phyloP scores from a whole-genome alignment of 2,113 vertebrate species.

The Pongo abelii region DNA sequence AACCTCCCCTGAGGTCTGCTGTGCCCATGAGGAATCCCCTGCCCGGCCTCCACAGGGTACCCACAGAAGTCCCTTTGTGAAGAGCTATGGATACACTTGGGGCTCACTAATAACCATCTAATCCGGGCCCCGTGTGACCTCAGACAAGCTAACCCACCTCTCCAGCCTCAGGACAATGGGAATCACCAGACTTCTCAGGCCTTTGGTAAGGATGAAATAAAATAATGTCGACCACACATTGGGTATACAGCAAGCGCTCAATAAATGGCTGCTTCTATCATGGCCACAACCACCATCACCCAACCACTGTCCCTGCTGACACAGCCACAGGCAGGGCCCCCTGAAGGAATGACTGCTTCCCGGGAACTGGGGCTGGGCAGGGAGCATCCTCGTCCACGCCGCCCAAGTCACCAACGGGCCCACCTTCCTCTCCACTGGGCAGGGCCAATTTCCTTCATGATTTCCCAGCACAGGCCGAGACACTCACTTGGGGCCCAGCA shows the following conservation, averaged over 20 bases:
- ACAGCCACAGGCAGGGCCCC: not conserved
- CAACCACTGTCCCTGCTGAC: accelerated
- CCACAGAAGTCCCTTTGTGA: no score
- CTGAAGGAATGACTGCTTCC: not conserved
- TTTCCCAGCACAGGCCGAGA: accelerated
- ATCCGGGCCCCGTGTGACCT: not conserved
- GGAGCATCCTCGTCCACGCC: not conserved
- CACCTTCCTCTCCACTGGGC: not conserved
- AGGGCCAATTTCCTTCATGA: accelerated
- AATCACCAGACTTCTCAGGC: accelerated
- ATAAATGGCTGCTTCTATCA: not conserved
- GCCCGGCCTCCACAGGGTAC: not conserved
- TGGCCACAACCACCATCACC: accelerated
- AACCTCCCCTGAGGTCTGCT: not conserved
- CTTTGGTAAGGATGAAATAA: accelerated
- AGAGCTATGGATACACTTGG: not conserved
- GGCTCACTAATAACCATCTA: not conserved
- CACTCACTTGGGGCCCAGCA: not conserved
- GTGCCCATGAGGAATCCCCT: no score
- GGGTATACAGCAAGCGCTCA: not conserved
- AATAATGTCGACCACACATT: accelerated
- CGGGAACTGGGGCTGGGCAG: accelerated
- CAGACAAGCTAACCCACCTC: not conserved
- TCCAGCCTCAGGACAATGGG: not conserved
- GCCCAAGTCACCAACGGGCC: not conserved